Base-by-base conservation (phyloP, 2,113 vertebrate genomes). In the Heteronetta atricapilla region DNA sequence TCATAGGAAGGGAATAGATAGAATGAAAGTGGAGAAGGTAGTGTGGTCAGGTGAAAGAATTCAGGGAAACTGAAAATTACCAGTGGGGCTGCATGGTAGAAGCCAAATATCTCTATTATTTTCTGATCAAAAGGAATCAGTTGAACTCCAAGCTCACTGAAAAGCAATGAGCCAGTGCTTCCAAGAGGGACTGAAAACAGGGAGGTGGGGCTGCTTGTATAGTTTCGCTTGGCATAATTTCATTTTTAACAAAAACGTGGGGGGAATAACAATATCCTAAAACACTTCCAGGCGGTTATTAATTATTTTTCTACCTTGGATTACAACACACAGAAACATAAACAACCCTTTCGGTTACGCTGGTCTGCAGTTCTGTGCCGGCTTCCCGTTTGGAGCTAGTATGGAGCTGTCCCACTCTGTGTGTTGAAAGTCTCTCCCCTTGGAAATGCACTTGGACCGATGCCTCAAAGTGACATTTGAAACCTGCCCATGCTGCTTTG, bases 391-490 rank as follows among this genome's bases (percentile, higher is more conserved):
- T 22, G 46, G 42, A 92, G 20, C 20, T 82, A 2, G 2, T 63
- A 78, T 60, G 88, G 76, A 88, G 69, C 80, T 86, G 40, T 78
- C 68, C 73, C 48, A 28, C 69, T 86, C 59, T 10, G 9, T 11
- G 22, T 56, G 34, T 88, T 91, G 69, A 80, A 93, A 83, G 36
- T 48, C n/a, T 87, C 20, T 86, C 60, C 31, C 66, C 66, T 78
- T 73, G 62, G 42, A 93, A 95, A 96, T 15, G 42, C 28, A 38
- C 59, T 92, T 80, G 72, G 72, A 92, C 33, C 64, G 44, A 67
- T 93, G 93, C 81, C 66, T 93, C 82, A 38, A 84, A 80, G 69
- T 76, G 73, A 95, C 86, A 95, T 95, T 63, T 89, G 75, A 96
- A 96, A 92, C 86, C 76, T 90, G 72, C 68, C 82, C 58, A 12